Evolutionary conservation across 2,797 vertebrate genomes (phyloP), one percentile per base, ranked within the genome.

Genomic region (Bradypus variegatus): DNA sequence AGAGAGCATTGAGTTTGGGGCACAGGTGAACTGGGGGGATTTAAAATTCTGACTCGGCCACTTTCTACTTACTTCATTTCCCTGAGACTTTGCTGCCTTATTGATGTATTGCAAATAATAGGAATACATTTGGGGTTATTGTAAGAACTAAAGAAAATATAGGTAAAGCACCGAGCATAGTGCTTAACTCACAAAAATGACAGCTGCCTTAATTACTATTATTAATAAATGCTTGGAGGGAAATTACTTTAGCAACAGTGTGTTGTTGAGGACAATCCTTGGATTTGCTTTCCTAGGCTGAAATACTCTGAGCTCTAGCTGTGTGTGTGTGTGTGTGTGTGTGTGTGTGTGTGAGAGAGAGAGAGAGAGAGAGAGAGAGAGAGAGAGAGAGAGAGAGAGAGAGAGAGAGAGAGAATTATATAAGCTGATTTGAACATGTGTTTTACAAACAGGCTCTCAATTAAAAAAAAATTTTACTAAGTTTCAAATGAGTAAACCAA

Each of bases 381-480:
- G 48, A 53, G 12, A 8, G 48, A 21, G 5, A 4, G 75, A 53
- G 45, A 53, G n/a, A 4, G 23, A 23, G 38, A 31, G 33, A 41
- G 14, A n/a, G 55, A 5, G 8, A 25, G 72, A 10, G 5, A 19
- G 41, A 38, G 36, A n/a, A n/a, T n/a, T 48, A 75, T 31, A 45
- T 33, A 72, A 78, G 9, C 14, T 80, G 8, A 60, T 85, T 31
- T 79, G 18, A 87, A 73, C 21, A 21, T 70, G 2, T 86, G 48
- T 92, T 94, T 93, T 90, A 45, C 45, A 91, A 84, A 93, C 33
- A 64, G 75, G 38, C 78, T 84, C 31, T 73, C 31, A 18, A 53
- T 72, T 33, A n/a, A 90, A 58, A 45, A 75, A 67, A 91, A 83
- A 72, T 86, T 65, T 90, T 80, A 41, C n/a, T 36, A 79, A 81